Base-by-base conservation (phyloP, 1,140 invertebrate genomes). In the Helicoverpa zea region DNA sequence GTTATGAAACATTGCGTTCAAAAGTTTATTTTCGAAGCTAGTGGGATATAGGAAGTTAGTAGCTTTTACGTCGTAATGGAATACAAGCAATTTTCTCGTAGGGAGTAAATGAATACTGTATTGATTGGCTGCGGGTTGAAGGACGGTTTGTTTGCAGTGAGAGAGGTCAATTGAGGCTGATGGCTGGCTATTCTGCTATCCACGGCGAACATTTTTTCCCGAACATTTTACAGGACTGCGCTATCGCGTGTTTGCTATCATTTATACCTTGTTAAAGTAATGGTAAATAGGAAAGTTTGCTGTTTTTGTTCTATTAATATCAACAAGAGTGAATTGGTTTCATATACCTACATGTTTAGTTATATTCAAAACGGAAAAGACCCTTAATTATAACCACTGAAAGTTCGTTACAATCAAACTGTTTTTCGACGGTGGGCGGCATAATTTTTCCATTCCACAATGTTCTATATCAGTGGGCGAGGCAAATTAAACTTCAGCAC, bases 141-240 rank as follows among this genome's bases (percentile, higher is more conserved):
- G 61, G 63, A 76, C 68, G 76, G 61, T 59, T 82, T 85, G 79
- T 83, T 81, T 83, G 75, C 81, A 47, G 63, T 47, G 30, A 70
- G 52, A 43, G 58, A 76, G 76, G 79, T 81, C 83, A 82, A 70
- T 70, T 74, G 51, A 59, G 68, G 70, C 35, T 73, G 74, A 56
- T 49, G 58, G 58, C 10, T 13, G 43, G 14, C 35, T 56, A 16
- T 35, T 49, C 12, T 47, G 49, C 43, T 23, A 29, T 13, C 56
- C 14, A 35, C 23, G 43, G 9, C 47, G 43, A 43, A 30, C 30
- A 5, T 9, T n/a, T 43, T 30, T 66, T 66, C 9, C 10, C 16
- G 35, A 47, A 47, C 35, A 47, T 43, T 12, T 14, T n/a, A 61
- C 58, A 29, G 58, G 29, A 23, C 56, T 58, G 18, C 56, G 23